These are phyloP conservation scores for Luehdorfia chinensis DNA, from an alignment of 1,140 invertebrate genomes.

Conservation along the genomic window DNA sequence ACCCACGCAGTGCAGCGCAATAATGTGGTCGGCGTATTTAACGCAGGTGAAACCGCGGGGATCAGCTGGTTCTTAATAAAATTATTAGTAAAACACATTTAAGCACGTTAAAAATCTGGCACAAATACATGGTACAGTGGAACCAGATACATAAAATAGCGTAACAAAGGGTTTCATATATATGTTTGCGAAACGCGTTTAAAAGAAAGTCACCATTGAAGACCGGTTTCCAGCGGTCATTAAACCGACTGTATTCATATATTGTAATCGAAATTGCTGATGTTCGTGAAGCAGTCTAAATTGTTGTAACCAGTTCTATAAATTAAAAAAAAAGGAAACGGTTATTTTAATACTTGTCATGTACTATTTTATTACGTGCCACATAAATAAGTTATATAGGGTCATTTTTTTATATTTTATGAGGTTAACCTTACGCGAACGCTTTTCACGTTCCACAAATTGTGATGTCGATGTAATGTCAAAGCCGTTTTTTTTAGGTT, in stretches of 20 bases:
- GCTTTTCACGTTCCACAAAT: not conserved
- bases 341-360: constrained; percentile 13
- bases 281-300: constrained; percentile 2
- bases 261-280: constrained; percentile 11
- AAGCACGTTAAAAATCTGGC: too few relatives aligned
- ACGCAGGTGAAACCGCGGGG: too few relatives aligned
- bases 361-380: constrained; percentile 12
- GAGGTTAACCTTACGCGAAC: not conserved
- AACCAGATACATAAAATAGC: too few relatives aligned
- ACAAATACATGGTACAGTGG: too few relatives aligned
- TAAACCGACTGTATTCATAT: constrained; percentile 9
- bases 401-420: constrained; percentile 11
- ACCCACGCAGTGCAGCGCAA: too few relatives aligned
- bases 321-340: constrained; percentile 16
- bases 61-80: too few relatives aligned
- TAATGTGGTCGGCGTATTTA: too few relatives aligned
- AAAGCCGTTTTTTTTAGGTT: too few relatives aligned
- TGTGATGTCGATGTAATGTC: not conserved
- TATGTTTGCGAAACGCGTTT: constrained; percentile 19
- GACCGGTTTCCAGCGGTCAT: constrained; percentile 16
- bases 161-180: constrained; percentile 20
- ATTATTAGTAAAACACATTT: too few relatives aligned
- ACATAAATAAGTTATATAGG: constrained; percentile 1
- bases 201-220: constrained; percentile 21
- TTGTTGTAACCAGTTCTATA: constrained; percentile 16